Conservation (phyloP, 2,113 vertebrate genomes). For the Psilopsiagon aurifrons region DNA sequence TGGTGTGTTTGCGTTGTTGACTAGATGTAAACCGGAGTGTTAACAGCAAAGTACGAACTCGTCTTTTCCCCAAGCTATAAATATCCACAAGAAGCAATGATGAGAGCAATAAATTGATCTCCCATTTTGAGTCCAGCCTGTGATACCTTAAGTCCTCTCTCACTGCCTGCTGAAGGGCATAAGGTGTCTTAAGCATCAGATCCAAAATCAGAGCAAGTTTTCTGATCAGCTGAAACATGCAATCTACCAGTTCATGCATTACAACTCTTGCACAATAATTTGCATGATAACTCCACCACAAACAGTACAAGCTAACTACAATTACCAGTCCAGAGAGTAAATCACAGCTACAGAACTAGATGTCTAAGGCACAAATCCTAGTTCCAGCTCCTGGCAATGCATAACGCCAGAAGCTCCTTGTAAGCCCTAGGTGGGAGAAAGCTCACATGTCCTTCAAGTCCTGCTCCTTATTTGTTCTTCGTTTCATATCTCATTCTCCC, state of each 20-base stretch:
- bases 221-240: background rate
- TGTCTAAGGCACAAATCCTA: background rate
- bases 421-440: background rate
- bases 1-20: background rate
- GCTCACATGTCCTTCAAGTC: background rate
- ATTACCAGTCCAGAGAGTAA: background rate
- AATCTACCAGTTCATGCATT: background rate
- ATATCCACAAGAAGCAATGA: background rate
- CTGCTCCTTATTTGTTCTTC: background rate
- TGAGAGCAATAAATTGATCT: background rate
- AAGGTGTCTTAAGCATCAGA: background rate
- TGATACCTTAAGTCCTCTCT: background rate
- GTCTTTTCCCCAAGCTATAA: background rate
- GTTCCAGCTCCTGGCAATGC: background rate
- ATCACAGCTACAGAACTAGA: background rate
- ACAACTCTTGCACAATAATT: background rate
- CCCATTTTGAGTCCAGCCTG: background rate
- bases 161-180: background rate
- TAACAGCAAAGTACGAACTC: background rate
- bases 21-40: background rate
- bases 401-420: background rate
- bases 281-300: background rate
- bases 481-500: background rate
- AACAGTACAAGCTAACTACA: rapidly evolving
- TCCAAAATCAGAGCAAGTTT: background rate